phyloP scores from a whole-genome alignment of 2,113 vertebrate genomes.

The Rhabdornis inornatus region DNA sequence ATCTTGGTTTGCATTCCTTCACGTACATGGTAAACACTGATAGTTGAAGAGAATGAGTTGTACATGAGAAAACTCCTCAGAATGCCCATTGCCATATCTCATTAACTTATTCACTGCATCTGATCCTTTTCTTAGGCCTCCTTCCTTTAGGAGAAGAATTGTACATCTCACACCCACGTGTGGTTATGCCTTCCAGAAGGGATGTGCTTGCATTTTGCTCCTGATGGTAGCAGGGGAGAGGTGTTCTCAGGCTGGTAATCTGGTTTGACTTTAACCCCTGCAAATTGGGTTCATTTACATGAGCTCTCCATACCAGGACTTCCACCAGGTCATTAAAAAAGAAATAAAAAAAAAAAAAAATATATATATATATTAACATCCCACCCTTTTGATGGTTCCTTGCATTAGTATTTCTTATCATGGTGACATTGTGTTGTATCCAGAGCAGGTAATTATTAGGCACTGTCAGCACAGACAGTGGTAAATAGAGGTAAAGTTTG shows the following conservation, averaged over 20 bases:
- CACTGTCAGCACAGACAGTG: background rate
- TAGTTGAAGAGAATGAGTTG: background rate
- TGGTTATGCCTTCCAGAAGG: background rate
- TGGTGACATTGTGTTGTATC: background rate
- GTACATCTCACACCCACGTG: background rate
- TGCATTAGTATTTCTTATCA: background rate
- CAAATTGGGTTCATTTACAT: background rate
- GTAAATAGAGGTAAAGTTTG: background rate
- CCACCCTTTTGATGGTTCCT: background rate
- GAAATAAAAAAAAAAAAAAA: background rate
- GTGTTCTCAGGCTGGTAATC: background rate
- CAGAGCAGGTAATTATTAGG: background rate
- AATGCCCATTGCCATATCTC: background rate
- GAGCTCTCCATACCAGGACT: background rate
- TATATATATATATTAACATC: background rate
- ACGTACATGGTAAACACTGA: fast-evolving
- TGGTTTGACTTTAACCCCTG: background rate
- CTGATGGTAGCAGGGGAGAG: background rate
- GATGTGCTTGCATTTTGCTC: background rate
- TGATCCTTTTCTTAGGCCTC: background rate
- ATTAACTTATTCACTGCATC: background rate
- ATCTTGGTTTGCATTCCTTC: background rate
- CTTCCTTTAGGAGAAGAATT: background rate
- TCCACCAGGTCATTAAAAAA: background rate
- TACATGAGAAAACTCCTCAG: background rate